phyloP scores from a whole-genome alignment of 92 coral and sea anemone genomes.

The Epizoanthus scotinus region DNA sequence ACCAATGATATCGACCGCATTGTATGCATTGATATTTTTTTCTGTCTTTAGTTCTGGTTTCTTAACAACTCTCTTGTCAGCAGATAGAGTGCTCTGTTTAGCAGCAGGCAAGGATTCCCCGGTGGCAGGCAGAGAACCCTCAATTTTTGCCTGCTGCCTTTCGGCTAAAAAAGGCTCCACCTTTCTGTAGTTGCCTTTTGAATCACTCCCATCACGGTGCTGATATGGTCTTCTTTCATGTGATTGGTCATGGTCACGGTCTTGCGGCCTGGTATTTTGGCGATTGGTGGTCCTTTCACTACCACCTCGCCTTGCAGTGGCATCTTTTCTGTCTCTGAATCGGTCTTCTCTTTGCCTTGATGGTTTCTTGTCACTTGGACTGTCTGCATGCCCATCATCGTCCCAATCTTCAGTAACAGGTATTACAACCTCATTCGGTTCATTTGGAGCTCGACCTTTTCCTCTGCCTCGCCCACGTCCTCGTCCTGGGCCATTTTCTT shows the following conservation, averaged over 20 bases:
- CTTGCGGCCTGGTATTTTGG: slow-evolving; percentile 22
- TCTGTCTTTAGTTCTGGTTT: slow-evolving; percentile 61
- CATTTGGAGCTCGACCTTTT: slow-evolving; percentile 55
- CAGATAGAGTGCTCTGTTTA: slow-evolving; percentile 62
- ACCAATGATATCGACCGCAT: slow-evolving; percentile 69
- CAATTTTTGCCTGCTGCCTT: slow-evolving; percentile 99
- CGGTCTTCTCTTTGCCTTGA: slow-evolving; percentile 34
- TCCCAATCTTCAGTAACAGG: slow-evolving; percentile 97
- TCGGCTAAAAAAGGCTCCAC: slow-evolving; percentile 98
- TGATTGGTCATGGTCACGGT: slow-evolving; percentile 29
- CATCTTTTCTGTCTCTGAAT: slow-evolving; percentile 39
- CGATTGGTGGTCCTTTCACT: slow-evolving; percentile 25
- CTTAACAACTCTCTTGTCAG: slow-evolving; percentile 74
- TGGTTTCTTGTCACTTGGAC: slow-evolving; percentile 38
- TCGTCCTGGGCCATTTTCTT: slow-evolving; percentile 63
- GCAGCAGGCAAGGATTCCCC: slow-evolving; percentile 99
- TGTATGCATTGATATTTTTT: slow-evolving; percentile 53
- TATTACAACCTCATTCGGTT: slow-evolving; percentile 44
- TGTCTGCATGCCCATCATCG: slow-evolving; percentile 52
- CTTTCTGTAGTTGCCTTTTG: slow-evolving; percentile 64
- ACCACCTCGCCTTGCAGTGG: slow-evolving; percentile 15
- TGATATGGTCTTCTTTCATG: slow-evolving; percentile 43
- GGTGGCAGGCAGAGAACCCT: slow-evolving; percentile 87
- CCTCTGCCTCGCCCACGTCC: slow-evolving; percentile 61
- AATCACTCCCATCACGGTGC: slow-evolving; percentile 48